Evolutionary conservation across 2,797 vertebrate species (phyloP).

Genomic region (Cryptoprocta ferox): DNA sequence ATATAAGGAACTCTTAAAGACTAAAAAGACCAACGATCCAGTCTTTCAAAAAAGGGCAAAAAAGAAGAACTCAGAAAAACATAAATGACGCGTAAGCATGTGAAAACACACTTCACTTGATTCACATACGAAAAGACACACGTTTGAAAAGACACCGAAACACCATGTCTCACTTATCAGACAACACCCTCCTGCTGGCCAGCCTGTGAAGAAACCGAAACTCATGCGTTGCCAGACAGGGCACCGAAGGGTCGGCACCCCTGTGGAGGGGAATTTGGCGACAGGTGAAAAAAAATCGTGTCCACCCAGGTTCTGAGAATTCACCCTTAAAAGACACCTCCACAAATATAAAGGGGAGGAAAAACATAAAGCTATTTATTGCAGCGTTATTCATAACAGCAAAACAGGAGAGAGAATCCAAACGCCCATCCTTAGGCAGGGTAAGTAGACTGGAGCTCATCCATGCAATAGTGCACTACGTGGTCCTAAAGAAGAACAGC

Average conservation of each 20-base stretch:
- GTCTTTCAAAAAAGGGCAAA: not conserved
- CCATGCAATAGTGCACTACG: rapidly evolving
- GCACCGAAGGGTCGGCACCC: not conserved
- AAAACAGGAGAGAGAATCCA: not conserved
- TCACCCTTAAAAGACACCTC: not conserved
- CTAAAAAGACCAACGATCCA: not conserved
- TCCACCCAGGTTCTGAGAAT: not conserved
- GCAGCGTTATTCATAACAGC: not conserved
- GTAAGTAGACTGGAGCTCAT: not conserved
- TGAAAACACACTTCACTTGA: not conserved
- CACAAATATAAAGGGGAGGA: not conserved
- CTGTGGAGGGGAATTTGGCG: not conserved
- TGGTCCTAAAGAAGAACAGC: not conserved
- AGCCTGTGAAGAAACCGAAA: not conserved
- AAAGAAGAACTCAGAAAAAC: not conserved
- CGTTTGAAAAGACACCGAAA: not conserved
- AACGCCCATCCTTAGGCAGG: not conserved
- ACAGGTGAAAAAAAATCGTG: not conserved
- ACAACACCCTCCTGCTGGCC: not conserved
- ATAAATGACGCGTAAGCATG: not conserved
- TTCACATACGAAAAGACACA: not conserved
- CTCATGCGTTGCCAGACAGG: not conserved
- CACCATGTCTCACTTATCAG: not conserved
- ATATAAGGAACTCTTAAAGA: not conserved
- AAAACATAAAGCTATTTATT: not conserved